Evolutionary conservation across 2,797 vertebrate species (phyloP).

Genomic region (Crenichthys baileyi): DNA sequence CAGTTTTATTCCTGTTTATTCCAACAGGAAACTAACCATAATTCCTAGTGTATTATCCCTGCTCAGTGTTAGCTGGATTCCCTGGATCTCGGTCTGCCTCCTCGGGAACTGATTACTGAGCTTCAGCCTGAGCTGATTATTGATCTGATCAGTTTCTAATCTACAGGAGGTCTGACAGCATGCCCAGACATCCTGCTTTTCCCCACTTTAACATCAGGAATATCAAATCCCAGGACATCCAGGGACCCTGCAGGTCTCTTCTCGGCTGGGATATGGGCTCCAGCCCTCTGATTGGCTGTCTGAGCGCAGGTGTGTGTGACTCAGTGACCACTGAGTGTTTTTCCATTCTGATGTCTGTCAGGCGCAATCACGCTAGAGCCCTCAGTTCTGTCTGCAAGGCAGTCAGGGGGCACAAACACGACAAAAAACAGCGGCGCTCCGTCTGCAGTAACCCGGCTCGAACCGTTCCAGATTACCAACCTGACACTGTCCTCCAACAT

Average conservation of each 20-base stretch:
- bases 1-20: background rate
- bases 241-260: too few species aligned
- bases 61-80: background rate
- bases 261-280: too few species aligned
- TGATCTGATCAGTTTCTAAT: too few species aligned
- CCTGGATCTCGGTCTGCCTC: background rate
- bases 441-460: background rate
- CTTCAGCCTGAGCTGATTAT: background rate
- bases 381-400: slow-evolving; percentile 32
- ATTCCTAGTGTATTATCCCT: background rate
- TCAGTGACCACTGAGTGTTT: background rate
- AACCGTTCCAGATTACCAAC: background rate
- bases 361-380: background rate
- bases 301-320: slow-evolving; percentile 3
- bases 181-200: too few species aligned
- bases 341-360: background rate
- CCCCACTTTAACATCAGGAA: background rate
- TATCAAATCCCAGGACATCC: background rate
- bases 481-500: background rate
- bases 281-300: slow-evolving; percentile 7
- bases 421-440: background rate
- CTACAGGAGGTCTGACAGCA: too few species aligned
- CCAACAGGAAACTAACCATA: background rate
- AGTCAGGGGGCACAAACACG: slow-evolving; percentile 6
- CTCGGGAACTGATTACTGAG: background rate